Evolutionary conservation across 1,140 invertebrate genomes (phyloP).

Genomic region (Zeugodacus cucurbitae): DNA sequence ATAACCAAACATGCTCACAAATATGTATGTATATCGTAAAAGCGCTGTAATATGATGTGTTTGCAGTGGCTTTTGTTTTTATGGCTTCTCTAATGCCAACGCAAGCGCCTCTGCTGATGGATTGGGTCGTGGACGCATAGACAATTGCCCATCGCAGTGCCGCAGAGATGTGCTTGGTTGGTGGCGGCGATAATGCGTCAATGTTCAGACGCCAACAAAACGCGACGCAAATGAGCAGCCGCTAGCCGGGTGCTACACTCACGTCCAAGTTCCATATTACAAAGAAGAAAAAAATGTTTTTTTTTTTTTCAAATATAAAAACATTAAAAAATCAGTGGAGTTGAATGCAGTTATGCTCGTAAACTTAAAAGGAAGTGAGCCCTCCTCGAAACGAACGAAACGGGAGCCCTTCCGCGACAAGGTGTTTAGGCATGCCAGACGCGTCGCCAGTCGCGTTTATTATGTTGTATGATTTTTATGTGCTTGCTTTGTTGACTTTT

Average conservation of each 20-base stretch:
- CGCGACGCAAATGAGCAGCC: not conserved
- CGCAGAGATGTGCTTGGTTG: not conserved
- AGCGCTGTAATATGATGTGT: not conserved
- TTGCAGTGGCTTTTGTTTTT: not conserved
- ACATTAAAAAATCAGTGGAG: not conserved
- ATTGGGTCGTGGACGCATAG: not conserved
- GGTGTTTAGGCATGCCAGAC: not conserved
- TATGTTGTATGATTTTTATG: slow-evolving; percentile 25
- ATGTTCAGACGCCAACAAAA: not conserved
- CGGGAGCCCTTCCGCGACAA: not conserved
- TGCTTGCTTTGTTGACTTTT: not conserved
- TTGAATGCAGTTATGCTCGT: not conserved
- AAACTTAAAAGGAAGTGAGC: slow-evolving; percentile 20
- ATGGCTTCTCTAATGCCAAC: slow-evolving; percentile 25
- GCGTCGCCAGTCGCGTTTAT: not conserved
- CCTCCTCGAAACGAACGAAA: too few species aligned
- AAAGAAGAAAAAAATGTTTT: not conserved
- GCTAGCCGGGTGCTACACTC: not conserved
- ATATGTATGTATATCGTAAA: not conserved
- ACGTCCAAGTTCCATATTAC: not conserved
- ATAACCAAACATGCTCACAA: not conserved
- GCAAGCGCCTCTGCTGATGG: slow-evolving; percentile 5
- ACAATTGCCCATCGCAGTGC: not conserved
- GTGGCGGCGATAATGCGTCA: slow-evolving; percentile 7
- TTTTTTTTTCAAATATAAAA: not conserved